Evolutionary conservation across 2,888 invertebrate genomes (phyloP).

Genomic region (Ypsolopha sequella): DNA sequence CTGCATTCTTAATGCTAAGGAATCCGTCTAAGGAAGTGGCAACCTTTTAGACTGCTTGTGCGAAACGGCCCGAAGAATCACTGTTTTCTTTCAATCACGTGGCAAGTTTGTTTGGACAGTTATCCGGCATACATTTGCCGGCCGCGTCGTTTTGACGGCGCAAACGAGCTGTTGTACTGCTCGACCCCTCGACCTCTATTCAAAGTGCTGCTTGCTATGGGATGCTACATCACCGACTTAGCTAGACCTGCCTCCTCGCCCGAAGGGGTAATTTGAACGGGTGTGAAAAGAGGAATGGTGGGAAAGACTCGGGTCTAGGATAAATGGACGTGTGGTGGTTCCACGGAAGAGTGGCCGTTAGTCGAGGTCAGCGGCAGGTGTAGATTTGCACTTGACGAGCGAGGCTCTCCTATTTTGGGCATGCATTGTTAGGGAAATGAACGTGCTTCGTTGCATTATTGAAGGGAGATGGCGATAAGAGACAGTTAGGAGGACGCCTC

Average conservation of each 20-base stretch:
- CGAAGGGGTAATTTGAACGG: slow-evolving; percentile 7
- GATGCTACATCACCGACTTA: slow-evolving; percentile 30
- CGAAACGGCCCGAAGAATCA: slow-evolving; percentile 10
- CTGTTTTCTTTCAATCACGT: slow-evolving; percentile 26
- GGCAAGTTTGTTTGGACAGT: slow-evolving; percentile 57
- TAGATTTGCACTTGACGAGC: slow-evolving; percentile 59
- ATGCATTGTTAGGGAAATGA: slow-evolving; percentile 6
- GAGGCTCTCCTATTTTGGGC: slow-evolving; percentile 53
- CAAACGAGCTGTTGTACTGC: slow-evolving; percentile 46
- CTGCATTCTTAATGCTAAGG: not conserved
- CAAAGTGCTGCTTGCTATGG: slow-evolving; percentile 22
- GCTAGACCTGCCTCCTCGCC: slow-evolving; percentile 18
- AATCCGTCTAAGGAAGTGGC: not conserved
- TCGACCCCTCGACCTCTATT: slow-evolving; percentile 64
- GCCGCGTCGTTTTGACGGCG: slow-evolving; percentile 34
- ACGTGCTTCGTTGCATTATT: not conserved
- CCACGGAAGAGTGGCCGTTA: slow-evolving; percentile 50
- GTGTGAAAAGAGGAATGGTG: not conserved
- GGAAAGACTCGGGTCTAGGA: not conserved
- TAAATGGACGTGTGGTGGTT: not conserved
- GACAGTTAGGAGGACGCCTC: not conserved
- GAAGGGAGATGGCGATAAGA: not conserved
- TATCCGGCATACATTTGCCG: slow-evolving; percentile 51
- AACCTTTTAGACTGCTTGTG: too few relatives aligned
- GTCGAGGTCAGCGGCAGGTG: slow-evolving; percentile 62